These are phyloP conservation scores for Orchesella cincta DNA, from an alignment of 1,140 invertebrate species.

Conservation along the genomic window DNA sequence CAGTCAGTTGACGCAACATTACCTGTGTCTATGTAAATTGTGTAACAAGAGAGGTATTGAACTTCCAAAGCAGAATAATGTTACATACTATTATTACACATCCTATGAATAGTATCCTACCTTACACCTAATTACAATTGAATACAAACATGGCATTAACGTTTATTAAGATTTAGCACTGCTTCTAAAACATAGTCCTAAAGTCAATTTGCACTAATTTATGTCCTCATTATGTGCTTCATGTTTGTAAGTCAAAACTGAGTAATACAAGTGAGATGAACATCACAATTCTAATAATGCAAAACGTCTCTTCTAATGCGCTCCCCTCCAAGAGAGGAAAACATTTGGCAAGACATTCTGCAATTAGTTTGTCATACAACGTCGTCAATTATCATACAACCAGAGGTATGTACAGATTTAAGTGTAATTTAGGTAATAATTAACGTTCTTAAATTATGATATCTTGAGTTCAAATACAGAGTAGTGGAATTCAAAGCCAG, in stretches of 20 bases:
- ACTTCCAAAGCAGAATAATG: no score
- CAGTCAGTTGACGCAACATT: no score
- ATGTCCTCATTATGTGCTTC: background rate
- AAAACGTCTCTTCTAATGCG: background rate
- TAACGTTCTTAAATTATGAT: background rate
- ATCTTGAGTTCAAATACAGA: slow-evolving; percentile 9
- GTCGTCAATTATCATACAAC: no score
- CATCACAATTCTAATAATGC: slow-evolving; percentile 21
- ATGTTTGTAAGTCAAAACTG: background rate
- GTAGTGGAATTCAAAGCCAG: slow-evolving; percentile 17
- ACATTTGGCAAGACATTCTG: slow-evolving; percentile 18
- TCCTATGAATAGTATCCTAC: no score
- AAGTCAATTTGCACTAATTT: background rate
- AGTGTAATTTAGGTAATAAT: background rate
- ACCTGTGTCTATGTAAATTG: no score
- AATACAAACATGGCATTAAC: slow-evolving; percentile 9
- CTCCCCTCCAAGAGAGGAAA: background rate
- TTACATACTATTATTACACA: no score
- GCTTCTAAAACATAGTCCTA: background rate
- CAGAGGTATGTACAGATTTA: no score
- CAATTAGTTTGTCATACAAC: background rate
- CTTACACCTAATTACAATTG: no score
- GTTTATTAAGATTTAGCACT: background rate
- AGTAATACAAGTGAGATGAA: slow-evolving; percentile 25
- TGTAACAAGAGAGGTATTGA: no score